phyloP scores from a whole-genome alignment of 2,797 vertebrate species.

The Xenopus petersii region DNA sequence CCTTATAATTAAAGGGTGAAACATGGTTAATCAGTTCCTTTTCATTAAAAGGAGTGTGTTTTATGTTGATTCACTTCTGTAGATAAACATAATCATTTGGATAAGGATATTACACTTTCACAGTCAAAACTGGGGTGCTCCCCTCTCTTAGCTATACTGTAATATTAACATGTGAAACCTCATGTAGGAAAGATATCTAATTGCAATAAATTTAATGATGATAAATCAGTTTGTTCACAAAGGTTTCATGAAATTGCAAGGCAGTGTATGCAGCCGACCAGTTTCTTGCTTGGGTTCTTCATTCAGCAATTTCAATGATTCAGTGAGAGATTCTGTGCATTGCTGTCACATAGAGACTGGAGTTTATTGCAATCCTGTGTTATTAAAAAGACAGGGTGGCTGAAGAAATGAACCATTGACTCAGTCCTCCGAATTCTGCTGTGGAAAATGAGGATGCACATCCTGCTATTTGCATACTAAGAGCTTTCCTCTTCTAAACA shows the following conservation, averaged over 20 bases:
- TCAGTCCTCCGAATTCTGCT: slow-evolving; percentile 33
- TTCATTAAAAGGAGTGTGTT: not conserved
- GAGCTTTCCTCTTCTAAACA: slow-evolving; percentile 17
- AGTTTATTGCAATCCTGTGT: slow-evolving; percentile 44
- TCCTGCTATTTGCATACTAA: slow-evolving; percentile 41
- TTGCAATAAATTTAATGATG: not conserved
- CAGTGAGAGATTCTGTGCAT: slow-evolving; percentile 34
- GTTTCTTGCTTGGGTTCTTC: too few species aligned
- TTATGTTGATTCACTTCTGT: not conserved
- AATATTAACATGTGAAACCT: not conserved
- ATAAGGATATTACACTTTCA: not conserved
- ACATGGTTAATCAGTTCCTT: not conserved
- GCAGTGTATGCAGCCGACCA: too few species aligned
- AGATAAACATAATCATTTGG: not conserved
- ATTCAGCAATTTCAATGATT: too few species aligned
- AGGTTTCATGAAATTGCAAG: too few species aligned
- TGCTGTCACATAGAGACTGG: slow-evolving; percentile 40
- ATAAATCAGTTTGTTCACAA: too few species aligned
- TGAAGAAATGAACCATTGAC: slow-evolving; percentile 24
- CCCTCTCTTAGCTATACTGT: not conserved
- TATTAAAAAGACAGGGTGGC: slow-evolving; percentile 23
- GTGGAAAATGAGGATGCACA: slow-evolving; percentile 35
- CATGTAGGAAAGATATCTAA: not conserved
- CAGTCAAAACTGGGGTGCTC: not conserved
- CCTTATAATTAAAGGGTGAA: not conserved